Percentiles rank a stretch among this genome's conserved stretches.
Evolutionary conservation across 2,797 vertebrate genomes (phyloP).

Genomic region (Clarias fuscus): DNA sequence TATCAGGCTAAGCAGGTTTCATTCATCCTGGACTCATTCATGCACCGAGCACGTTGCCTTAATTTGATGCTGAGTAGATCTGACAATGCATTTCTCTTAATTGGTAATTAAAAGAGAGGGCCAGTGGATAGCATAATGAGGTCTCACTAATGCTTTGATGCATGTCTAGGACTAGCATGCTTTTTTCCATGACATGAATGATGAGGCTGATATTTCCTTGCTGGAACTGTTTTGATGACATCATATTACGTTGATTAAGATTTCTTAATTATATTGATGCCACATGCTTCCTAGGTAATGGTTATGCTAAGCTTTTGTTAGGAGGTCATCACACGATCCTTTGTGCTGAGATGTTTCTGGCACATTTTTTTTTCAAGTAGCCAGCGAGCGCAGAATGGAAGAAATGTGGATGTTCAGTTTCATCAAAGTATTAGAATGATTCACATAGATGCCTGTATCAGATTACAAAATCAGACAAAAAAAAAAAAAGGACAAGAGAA

Average conservation of each 20-base stretch:
- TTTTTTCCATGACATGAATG: slow-evolving; percentile 41
- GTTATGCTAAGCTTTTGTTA: not conserved
- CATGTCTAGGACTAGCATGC: slow-evolving; percentile 43
- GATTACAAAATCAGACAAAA: not conserved
- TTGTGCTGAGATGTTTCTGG: not conserved
- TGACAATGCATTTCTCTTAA: slow-evolving; percentile 55
- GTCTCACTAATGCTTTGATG: slow-evolving; percentile 54
- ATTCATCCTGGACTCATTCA: slow-evolving; percentile 33
- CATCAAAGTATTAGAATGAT: not conserved
- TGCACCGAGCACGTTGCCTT: slow-evolving; percentile 12
- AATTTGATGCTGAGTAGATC: slow-evolving; percentile 50
- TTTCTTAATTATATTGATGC: slow-evolving; percentile 41
- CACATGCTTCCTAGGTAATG: slow-evolving; percentile 19
- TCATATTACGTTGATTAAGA: slow-evolving; percentile 48
- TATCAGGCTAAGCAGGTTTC: slow-evolving; percentile 45
- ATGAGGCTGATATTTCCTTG: slow-evolving; percentile 45
- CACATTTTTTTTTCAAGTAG: not conserved
- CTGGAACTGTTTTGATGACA: slow-evolving; percentile 55
- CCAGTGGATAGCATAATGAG: slow-evolving; percentile 42
- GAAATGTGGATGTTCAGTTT: not conserved
- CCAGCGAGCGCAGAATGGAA: not conserved
- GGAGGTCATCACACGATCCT: not conserved
- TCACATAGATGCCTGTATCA: not conserved
- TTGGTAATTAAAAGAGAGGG: slow-evolving; percentile 51
- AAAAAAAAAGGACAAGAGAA: not conserved